Evolutionary conservation across 2,888 invertebrate genomes (phyloP).

Genomic region (Heteromyza rotundicornis): DNA sequence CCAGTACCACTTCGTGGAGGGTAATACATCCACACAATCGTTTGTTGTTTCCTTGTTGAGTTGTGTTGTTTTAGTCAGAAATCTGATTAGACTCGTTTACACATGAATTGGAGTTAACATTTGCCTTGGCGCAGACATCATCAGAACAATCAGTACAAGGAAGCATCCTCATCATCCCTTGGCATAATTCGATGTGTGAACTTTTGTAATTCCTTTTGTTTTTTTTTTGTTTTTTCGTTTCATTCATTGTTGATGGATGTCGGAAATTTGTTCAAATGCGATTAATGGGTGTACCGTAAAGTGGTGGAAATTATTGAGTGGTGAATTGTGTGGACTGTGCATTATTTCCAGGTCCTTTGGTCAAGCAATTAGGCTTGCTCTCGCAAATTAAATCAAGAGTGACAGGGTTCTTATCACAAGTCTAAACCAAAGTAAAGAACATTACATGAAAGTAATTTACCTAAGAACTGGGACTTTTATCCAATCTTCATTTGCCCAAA

Average conservation of each 20-base stretch:
- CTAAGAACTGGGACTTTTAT: too few species aligned
- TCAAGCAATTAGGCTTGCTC: too few species aligned
- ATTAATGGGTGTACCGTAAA: background rate
- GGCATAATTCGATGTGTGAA: constrained; percentile 45
- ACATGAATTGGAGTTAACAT: constrained; percentile 47
- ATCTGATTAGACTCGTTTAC: constrained; percentile 53
- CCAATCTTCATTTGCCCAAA: too few species aligned
- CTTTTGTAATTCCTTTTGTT: constrained; percentile 22
- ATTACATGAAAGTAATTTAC: too few species aligned
- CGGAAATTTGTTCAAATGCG: background rate
- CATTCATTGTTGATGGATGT: background rate
- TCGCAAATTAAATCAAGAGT: too few species aligned
- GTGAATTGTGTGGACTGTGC: too few species aligned
- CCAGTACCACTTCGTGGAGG: too few species aligned
- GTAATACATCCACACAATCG: background rate
- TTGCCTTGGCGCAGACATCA: constrained; percentile 12
- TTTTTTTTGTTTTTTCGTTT: background rate
- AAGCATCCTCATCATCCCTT: constrained; percentile 34
- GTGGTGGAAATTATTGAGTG: background rate
- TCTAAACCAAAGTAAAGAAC: too few species aligned
- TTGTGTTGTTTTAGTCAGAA: constrained; percentile 34
- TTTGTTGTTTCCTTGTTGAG: background rate
- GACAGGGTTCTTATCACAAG: too few species aligned
- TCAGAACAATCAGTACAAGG: too few species aligned
- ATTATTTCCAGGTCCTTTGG: too few species aligned